phyloP scores from a whole-genome alignment of 2,888 invertebrate genomes.

The Dryobota labecula region DNA sequence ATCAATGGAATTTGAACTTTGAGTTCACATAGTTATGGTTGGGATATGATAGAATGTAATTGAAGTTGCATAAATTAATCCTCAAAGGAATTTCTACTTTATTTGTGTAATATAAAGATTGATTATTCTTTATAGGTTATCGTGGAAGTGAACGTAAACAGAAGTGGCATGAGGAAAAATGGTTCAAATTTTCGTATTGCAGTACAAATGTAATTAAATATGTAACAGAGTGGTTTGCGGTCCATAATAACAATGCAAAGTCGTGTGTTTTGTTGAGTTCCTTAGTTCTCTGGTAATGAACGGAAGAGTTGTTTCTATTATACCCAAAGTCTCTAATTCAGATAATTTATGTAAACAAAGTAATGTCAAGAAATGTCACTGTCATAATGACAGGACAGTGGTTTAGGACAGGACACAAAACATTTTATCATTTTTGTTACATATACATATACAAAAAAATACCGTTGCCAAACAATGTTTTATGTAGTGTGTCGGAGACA shows the following conservation, averaged over 20 bases:
- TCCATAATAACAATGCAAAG: slow-evolving; percentile 24
- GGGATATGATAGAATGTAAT: slow-evolving; percentile 34
- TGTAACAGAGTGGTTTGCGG: slow-evolving; percentile 44
- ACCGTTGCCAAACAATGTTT: too few species aligned
- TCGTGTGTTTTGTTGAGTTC: slow-evolving; percentile 13
- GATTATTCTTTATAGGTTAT: slow-evolving; percentile 33
- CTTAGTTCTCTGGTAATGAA: not conserved
- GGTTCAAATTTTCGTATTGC: slow-evolving; percentile 65
- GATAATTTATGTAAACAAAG: too few species aligned
- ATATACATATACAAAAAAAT: too few species aligned
- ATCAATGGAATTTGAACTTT: slow-evolving; percentile 51
- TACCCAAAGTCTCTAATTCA: too few species aligned
- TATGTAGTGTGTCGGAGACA: too few species aligned
- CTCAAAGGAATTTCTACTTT: slow-evolving; percentile 48
- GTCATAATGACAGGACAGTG: too few species aligned
- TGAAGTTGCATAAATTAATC: slow-evolving; percentile 24
- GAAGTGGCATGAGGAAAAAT: slow-evolving; percentile 66
- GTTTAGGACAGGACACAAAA: too few species aligned
- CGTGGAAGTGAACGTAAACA: slow-evolving; percentile 69
- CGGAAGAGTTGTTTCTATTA: not conserved
- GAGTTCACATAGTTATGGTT: slow-evolving; percentile 29
- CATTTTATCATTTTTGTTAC: too few species aligned
- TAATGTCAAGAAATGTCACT: too few species aligned
- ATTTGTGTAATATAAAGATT: slow-evolving; percentile 38
- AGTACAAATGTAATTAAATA: slow-evolving; percentile 63